Base-by-base conservation (phyloP, 2,113 vertebrate genomes). In the Epinephelus moara region DNA sequence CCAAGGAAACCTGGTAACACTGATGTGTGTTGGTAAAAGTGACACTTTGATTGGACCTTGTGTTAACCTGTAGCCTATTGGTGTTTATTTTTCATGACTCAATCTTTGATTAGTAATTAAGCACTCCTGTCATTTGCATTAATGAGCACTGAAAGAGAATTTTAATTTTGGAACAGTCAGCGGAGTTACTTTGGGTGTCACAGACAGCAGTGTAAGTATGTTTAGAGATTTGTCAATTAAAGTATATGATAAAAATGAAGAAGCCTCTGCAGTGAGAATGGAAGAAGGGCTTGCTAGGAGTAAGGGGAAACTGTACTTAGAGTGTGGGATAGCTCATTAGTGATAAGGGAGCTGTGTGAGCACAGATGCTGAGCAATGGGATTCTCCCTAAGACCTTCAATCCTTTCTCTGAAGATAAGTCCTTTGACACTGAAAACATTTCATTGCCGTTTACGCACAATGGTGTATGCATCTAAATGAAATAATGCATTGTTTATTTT, bases 361-460 rank as follows among this genome's bases (percentile, higher is more conserved):
- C 70, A 53, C 15, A 67, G 56, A 80, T 81, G 84, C 79, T 80
- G 82, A 79, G 57, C 52, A 66, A 80, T 67, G 57, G 66, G 72
- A 72, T 85, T 80, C 69, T 82, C 18, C 10, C n/a, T 49, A 40
- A 75, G 68, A 84, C 85, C 71, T 82, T 80, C 59, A 82, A 13
- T 83, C 80, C 66, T 83, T 64, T 75, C 70, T 75, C 50, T 75
- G 10, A 76, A 30, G 64, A 42, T 12, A 69, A 79, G 27, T 78
- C 56, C 64, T 73, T 55, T 53, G 73, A 78, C 55, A 64, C 37
- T 59, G 55, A 77, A 84, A 70, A 73, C 49, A 70, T 80, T 68
- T 50, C 25, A 69, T 27, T 83, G 45, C 57, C 50, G 67, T 74
- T 63, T 53, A 64, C 12, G 3, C 6, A 15, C 9, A 47, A 47